These are phyloP conservation scores for Metridium senile DNA, from an alignment of 92 coral and sea anemone genomes.

Conservation along the genomic window DNA sequence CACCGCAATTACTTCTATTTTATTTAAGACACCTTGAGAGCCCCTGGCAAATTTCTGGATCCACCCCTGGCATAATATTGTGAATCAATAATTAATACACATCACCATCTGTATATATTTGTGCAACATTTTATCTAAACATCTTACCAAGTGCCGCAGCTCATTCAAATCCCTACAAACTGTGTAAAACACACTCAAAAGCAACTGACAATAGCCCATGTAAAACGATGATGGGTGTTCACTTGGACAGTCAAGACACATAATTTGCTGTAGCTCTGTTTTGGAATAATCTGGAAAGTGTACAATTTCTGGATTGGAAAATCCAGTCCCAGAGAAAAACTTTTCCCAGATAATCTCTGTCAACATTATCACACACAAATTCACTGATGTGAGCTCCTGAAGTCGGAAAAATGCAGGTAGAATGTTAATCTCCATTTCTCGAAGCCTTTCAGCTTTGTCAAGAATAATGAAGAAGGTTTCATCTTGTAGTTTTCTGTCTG, in stretches of 20 bases:
- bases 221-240: slow-evolving; percentile 79
- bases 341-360: slow-evolving; percentile 93
- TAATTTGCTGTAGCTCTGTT: slow-evolving; percentile 74
- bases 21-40: too few species aligned
- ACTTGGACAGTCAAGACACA: slow-evolving; percentile 73
- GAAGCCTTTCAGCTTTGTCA: slow-evolving; percentile 91
- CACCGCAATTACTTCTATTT: too few species aligned
- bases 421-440: slow-evolving; percentile 83
- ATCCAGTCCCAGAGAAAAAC: slow-evolving; percentile 92
- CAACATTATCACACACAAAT: slow-evolving; percentile 82
- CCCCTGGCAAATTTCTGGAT: too few species aligned
- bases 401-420: slow-evolving; percentile 85
- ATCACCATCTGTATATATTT: too few species aligned
- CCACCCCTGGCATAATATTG: too few species aligned
- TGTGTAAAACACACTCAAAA: slow-evolving; percentile 85
- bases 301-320: slow-evolving; percentile 69
- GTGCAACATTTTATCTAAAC: background rate
- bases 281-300: slow-evolving; percentile 89
- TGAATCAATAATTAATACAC: too few species aligned
- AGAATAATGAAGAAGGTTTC: slow-evolving; percentile 83
- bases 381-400: slow-evolving; percentile 78
- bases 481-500: slow-evolving; percentile 35
- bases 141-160: slow-evolving; percentile 86
- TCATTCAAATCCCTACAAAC: slow-evolving; percentile 94
- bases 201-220: slow-evolving; percentile 82